phyloP scores from a whole-genome alignment of 1,140 invertebrate species.

The Drosophila repletoides region DNA sequence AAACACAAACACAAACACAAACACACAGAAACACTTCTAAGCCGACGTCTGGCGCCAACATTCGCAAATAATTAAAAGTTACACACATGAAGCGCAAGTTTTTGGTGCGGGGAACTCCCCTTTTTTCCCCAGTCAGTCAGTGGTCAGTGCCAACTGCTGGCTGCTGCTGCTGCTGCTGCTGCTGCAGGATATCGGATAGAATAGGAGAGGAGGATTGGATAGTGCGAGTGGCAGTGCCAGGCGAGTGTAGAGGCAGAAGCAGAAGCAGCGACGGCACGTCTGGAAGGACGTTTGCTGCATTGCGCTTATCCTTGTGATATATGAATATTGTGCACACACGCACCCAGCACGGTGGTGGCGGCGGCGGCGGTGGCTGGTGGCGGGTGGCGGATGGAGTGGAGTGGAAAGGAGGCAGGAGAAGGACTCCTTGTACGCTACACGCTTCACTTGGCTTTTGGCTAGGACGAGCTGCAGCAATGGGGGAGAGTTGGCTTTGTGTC shows the following conservation, averaged over 20 bases:
- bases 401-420: not conserved
- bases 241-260: not conserved
- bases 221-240: not conserved
- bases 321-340: conserved; percentile 82
- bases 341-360: conserved; percentile 49
- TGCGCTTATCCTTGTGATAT: conserved; percentile 83
- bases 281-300: conserved; percentile 82
- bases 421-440: conserved; percentile 37
- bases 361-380: too few relatives aligned
- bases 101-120: not conserved
- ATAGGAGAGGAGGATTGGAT: conserved; percentile 27
- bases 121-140: not conserved
- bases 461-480: not conserved
- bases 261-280: conserved; percentile 59
- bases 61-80: conserved; percentile 81
- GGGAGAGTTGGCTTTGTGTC: conserved; percentile 63
- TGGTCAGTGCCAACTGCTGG: conserved; percentile 38
- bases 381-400: not conserved
- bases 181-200: conserved; percentile 17
- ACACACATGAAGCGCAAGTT: conserved; percentile 55
- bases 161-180: conserved; percentile 28
- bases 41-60: conserved; percentile 75
- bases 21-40: conserved; percentile 35
- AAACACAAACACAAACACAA: conserved; percentile 24
- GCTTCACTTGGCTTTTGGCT: conserved; percentile 47